Evolutionary conservation across 2,113 vertebrate species (phyloP), one percentile per base, ranked within the genome.

Genomic region (Sander vitreus): DNA sequence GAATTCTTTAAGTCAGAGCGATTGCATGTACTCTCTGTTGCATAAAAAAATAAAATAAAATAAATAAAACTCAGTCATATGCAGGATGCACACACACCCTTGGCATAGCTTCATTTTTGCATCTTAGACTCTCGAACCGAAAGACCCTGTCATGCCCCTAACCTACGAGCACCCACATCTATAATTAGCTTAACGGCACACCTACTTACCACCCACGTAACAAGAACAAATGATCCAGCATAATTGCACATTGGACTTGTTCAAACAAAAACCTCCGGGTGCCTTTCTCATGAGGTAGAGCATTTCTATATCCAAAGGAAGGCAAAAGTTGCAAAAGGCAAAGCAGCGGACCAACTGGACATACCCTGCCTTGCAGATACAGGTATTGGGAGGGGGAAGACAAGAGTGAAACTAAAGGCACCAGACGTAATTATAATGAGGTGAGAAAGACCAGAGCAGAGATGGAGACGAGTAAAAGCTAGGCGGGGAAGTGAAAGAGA

Each of bases 181-280:
- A 90, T 92, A 93, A 93, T 93, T 93, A 94, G 88, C 76, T 76
- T 48, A 80, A 54, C 13, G 67, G 84, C 89, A 92, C 91, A 85
- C 91, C 92, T 86, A 78, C 88, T 89, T 85, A 82, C 90, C 92
- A 92, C 92, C 93, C 92, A 93, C 85, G 55, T 85, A 83, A 91
- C 78, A 58, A 82, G 88, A 91, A 86, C 85, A 90, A 94, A 91
- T 90, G 80, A 91, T 89, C 78, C 83, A n/a, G 75, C 63, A 72
- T 92, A 93, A 93, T 88, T 93, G 87, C 88, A 93, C 86, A 79
- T 73, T 79, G 69, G 80, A 91, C 91, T 72, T 90, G 93, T 94
- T 89, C 73, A 87, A 91, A 90, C 92, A 88, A 78, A 76, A 81
- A 80, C 27, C 81, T 73, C 19, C 25, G 50, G 55, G 55, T 84